These are phyloP conservation scores for Gymnarchus niloticus DNA, from an alignment of 2,113 vertebrate genomes.

Conservation along the genomic window DNA sequence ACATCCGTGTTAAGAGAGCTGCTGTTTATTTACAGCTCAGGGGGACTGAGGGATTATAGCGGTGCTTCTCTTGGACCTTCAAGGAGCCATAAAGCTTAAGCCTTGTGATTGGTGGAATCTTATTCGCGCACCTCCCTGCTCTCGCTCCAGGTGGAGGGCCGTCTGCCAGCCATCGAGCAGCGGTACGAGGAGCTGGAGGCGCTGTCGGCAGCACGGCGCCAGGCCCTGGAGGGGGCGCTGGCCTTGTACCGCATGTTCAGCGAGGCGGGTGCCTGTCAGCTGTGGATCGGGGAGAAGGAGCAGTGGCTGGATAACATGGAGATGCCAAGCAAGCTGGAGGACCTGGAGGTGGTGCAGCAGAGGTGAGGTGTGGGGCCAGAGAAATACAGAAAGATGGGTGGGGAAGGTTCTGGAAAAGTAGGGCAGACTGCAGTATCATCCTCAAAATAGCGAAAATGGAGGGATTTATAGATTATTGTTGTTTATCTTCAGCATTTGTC, in stretches of 20 bases:
- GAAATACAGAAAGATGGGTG: neutral
- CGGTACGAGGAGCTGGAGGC: constrained; percentile 72
- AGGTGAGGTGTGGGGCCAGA: constrained; percentile 54
- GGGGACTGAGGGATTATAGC: no score
- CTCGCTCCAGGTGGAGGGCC: constrained; percentile 61
- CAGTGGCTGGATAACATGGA: constrained; percentile 83
- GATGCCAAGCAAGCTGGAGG: constrained; percentile 83
- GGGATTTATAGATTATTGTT: neutral
- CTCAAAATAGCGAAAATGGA: neutral
- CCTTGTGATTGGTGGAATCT: no score
- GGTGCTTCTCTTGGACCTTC: no score
- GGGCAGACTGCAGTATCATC: neutral
- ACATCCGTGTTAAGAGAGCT: no score
- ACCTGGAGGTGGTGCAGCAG: constrained; percentile 92
- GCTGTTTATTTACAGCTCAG: no score
- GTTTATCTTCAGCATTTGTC: neutral
- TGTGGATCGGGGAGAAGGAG: constrained; percentile 91
- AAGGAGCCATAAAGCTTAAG: no score
- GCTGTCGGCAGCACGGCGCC: constrained; percentile 63
- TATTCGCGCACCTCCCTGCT: neutral
- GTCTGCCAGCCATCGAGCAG: constrained; percentile 72
- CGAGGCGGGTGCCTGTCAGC: constrained; percentile 82
- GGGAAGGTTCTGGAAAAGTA: neutral
- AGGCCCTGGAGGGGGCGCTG: constrained; percentile 76
- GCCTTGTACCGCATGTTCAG: constrained; percentile 86